phyloP scores from a whole-genome alignment of 2,113 vertebrate species.

The Neolamprologus kungweensis region DNA sequence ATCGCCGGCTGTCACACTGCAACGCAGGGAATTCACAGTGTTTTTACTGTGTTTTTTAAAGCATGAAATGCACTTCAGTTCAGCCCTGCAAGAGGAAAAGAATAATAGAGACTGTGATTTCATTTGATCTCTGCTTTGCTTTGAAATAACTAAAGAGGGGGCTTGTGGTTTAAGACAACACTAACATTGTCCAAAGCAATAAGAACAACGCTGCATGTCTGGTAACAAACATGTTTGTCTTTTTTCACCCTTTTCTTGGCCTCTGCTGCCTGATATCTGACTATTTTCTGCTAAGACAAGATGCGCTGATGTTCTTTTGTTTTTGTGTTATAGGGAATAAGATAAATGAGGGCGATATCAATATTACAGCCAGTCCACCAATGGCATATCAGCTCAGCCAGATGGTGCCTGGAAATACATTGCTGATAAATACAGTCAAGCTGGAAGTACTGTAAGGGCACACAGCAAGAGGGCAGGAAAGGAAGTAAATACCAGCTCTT shows the following conservation, averaged over 20 bases:
- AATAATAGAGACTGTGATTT: slow-evolving; percentile 32
- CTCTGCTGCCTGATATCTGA: slow-evolving; percentile 1
- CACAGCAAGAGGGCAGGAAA: background rate
- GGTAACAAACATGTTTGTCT: slow-evolving; percentile 35
- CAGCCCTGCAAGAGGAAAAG: slow-evolving; percentile 19
- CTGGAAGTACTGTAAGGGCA: slow-evolving; percentile 24
- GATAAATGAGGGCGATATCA: slow-evolving; percentile 9
- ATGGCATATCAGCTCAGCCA: slow-evolving; percentile 52
- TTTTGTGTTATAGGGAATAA: slow-evolving; percentile 9
- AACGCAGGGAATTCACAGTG: slow-evolving; percentile 27
- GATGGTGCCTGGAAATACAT: slow-evolving; percentile 44
- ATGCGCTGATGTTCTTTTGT: slow-evolving; percentile 11
- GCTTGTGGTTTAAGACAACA: slow-evolving; percentile 11
- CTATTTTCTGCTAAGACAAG: slow-evolving; percentile 14
- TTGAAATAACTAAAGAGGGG: background rate
- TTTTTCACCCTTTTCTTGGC: slow-evolving; percentile 10
- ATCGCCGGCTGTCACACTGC: slow-evolving; percentile 40
- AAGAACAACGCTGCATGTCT: background rate
- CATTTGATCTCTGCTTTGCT: slow-evolving; percentile 33
- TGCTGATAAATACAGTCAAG: slow-evolving; percentile 47
- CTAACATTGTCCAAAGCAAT: background rate
- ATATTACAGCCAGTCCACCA: background rate
- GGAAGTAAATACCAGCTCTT: background rate
- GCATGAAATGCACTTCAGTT: slow-evolving; percentile 33
- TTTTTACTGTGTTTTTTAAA: slow-evolving; percentile 39